These are phyloP conservation scores for Phenganax stokvisi DNA, from an alignment of 92 coral and sea anemone species.

Conservation along the genomic window DNA sequence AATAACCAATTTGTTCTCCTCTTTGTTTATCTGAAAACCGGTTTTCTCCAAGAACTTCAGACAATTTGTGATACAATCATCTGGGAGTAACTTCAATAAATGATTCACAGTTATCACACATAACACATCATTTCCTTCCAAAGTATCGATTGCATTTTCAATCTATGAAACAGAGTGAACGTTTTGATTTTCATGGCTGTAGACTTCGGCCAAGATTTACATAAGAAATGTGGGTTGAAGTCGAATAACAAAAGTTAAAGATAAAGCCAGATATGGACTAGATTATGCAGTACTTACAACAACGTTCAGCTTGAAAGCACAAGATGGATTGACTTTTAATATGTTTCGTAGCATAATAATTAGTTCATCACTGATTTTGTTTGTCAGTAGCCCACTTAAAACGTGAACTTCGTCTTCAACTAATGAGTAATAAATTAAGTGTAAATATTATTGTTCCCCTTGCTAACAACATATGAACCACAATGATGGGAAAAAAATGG, in stretches of 20 bases:
- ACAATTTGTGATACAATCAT: constrained; percentile 1
- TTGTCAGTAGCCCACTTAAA: constrained; percentile 10
- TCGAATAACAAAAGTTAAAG: too few species aligned
- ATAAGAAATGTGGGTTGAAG: too few species aligned
- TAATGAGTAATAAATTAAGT: background rate
- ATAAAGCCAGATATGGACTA: too few species aligned
- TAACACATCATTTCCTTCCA: constrained; percentile 2
- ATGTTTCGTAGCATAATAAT: constrained; percentile 12
- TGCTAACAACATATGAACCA: too few species aligned
- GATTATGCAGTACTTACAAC: constrained; percentile 8
- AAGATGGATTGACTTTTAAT: background rate
- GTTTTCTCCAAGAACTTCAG: constrained; percentile 8
- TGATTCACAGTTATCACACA: constrained; percentile 3
- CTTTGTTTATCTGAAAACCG: constrained; percentile 10
- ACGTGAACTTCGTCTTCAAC: background rate
- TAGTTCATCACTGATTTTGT: background rate
- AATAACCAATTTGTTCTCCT: background rate
- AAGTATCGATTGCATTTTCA: constrained; percentile 25
- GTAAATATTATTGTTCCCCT: background rate
- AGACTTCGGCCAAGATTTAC: background rate
- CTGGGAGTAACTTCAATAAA: background rate
- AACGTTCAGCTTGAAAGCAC: constrained; percentile 24
- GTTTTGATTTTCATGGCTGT: background rate
- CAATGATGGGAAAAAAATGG: background rate
- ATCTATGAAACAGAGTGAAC: background rate